Evolutionary conservation across 2,797 vertebrate species (phyloP), one percentile per base, ranked within the genome.

Genomic region (Pygocentrus nattereri): DNA sequence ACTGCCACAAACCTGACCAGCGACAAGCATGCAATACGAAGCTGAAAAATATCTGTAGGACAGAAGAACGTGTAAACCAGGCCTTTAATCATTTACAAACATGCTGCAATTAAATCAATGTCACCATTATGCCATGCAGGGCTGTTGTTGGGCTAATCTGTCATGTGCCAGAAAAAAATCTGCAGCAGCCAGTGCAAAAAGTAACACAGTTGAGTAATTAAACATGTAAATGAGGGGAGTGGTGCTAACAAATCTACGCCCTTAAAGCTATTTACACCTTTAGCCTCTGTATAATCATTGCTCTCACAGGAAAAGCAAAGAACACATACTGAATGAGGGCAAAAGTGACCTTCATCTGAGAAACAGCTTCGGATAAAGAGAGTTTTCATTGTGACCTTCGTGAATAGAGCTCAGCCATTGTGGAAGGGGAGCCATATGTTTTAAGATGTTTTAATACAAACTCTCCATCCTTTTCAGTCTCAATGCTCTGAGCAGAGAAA

Each of bases 61-160:
- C 73, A 52, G 47, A 71, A 50, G 49, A 19, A 52, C 15, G 23
- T 31, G 27, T 5, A 8, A 4, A 8, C 0, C 2, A 16, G 8
- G 47, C 8, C 27, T 2, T 52, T 7, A 7, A 25, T 47, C 49
- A n/a, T 27, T 54, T 18, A 30, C 19, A 31, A 54, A 30, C 27
- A 12, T n/a, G 27, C 31, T 67, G 70, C 64, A 73, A 47, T 80
- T 44, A 67, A 80, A 74, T 68, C 49, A 58, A 5, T 25, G 27
- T n/a, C 70, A 74, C 23, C 56, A 49, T 68, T 58, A 8, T 47
- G 62, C 52, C 31, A 64, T 23, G 38, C 47, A 68, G 50, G 54
- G 41, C 73, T 75, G 70, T 41, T 44, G 72, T 74, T 58, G 50
- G 80, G 69, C 50, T 38, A 50, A 73, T 80, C 65, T 73, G 78